Percentiles rank a stretch among this genome's conserved stretches.
Conservation (phyloP, 2,888 invertebrate genomes). For the Poecilobothrus nobilitatus region DNA sequence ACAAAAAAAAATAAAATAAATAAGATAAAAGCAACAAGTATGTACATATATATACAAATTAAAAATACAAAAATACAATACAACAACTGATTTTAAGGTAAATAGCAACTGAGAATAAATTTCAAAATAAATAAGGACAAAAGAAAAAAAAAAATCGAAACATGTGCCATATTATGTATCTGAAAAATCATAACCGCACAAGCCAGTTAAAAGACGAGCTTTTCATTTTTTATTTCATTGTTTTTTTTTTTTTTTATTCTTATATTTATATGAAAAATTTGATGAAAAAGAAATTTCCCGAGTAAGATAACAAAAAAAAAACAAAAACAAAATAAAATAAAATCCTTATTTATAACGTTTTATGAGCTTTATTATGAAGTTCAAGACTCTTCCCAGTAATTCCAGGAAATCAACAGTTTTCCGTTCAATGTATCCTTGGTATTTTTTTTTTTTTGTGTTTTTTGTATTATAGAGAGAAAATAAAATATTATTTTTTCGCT, state of each 20-base stretch:
- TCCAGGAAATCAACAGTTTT: constrained; percentile 6
- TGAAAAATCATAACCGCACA: neutral
- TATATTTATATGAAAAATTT: too few relatives aligned
- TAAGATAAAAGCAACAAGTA: neutral
- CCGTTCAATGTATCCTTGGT: neutral
- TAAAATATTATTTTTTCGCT: neutral
- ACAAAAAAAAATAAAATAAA: too few relatives aligned
- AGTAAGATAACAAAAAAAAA: neutral
- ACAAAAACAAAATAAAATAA: neutral
- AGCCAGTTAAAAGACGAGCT: neutral
- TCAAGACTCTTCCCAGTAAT: constrained; percentile 1
- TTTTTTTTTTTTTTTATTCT: too few relatives aligned
- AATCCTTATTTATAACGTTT: too few relatives aligned
- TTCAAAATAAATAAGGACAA: neutral
- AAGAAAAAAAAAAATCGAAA: neutral
- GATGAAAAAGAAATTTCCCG: neutral
- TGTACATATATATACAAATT: neutral
- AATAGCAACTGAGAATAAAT: neutral
- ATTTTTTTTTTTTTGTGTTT: neutral
- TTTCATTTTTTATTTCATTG: too few relatives aligned
- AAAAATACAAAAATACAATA: neutral
- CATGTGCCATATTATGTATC: neutral
- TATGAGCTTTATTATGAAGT: neutral
- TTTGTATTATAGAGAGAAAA: too few relatives aligned
- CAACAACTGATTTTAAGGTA: neutral